A percentile compares a stretch with the other conserved stretches of the same genome.
phyloP scores from a whole-genome alignment of 2,888 invertebrate species.

The Rotaria macrura region DNA sequence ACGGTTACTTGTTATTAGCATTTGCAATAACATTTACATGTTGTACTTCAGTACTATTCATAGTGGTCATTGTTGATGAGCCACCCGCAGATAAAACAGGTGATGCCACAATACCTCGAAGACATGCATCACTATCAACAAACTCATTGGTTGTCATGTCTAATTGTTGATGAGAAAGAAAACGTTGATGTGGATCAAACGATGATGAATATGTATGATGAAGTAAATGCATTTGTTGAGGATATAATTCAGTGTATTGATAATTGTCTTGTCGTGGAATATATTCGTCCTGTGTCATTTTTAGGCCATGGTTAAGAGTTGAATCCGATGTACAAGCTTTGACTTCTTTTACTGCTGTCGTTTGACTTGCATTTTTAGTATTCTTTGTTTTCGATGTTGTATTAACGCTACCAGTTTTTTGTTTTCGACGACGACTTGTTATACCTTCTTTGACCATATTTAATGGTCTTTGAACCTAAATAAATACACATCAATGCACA shows the following conservation, averaged over 20 bases:
- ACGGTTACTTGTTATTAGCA: neutral
- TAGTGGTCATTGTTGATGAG: neutral
- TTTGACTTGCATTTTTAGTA: neutral
- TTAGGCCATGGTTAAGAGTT: neutral
- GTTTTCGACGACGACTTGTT: neutral
- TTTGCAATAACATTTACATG: neutral
- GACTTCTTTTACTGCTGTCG: neutral
- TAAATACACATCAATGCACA: neutral
- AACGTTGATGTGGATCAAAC: neutral
- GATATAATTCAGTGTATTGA: neutral
- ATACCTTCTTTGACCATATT: conserved; percentile 14
- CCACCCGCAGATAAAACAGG: neutral
- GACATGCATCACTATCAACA: neutral
- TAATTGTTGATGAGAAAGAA: neutral
- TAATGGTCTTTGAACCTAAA: neutral
- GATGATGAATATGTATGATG: neutral
- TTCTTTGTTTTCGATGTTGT: neutral
- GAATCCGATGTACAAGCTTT: neutral
- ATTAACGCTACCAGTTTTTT: neutral
- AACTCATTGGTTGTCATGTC: neutral
- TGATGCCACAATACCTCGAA: neutral
- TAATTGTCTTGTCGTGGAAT: neutral
- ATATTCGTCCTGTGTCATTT: neutral
- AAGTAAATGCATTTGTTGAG: neutral
- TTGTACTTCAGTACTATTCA: neutral